phyloP scores from a whole-genome alignment of 2,113 vertebrate species.

The Stegastes partitus region DNA sequence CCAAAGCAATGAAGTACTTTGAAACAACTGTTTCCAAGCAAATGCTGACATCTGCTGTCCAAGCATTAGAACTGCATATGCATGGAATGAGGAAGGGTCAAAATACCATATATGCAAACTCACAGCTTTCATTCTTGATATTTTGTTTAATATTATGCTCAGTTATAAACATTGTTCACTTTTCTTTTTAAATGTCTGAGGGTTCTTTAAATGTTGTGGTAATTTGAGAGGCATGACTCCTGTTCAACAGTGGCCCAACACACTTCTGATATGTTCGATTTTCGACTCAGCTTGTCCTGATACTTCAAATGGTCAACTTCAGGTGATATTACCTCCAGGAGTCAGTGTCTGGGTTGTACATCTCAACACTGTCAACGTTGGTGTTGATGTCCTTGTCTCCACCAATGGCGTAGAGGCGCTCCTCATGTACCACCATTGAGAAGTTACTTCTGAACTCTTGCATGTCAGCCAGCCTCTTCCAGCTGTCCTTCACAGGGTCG shows the following conservation, averaged over 20 bases:
- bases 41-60: conserved; percentile 19
- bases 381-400: conserved; percentile 82
- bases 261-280: background rate
- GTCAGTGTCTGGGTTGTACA: conserved; percentile 76
- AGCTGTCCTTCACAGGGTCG: conserved; percentile 71
- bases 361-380: conserved; percentile 83
- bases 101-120: too few species aligned
- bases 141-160: too few species aligned
- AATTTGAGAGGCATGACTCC: background rate
- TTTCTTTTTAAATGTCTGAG: too few species aligned
- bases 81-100: background rate
- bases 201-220: too few species aligned
- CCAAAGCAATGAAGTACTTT: too few species aligned
- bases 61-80: background rate
- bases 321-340: conserved; percentile 80
- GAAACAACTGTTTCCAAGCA: background rate
- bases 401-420: conserved; percentile 79
- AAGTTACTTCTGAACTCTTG: conserved; percentile 83
- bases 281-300: background rate
- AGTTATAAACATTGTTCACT: too few species aligned
- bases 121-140: too few species aligned
- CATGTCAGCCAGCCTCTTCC: conserved; percentile 83
- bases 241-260: background rate
- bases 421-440: conserved; percentile 61
- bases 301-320: background rate